These are phyloP conservation scores for Ophion ventricosus DNA, from an alignment of 2,888 invertebrate species.

Conservation along the genomic window DNA sequence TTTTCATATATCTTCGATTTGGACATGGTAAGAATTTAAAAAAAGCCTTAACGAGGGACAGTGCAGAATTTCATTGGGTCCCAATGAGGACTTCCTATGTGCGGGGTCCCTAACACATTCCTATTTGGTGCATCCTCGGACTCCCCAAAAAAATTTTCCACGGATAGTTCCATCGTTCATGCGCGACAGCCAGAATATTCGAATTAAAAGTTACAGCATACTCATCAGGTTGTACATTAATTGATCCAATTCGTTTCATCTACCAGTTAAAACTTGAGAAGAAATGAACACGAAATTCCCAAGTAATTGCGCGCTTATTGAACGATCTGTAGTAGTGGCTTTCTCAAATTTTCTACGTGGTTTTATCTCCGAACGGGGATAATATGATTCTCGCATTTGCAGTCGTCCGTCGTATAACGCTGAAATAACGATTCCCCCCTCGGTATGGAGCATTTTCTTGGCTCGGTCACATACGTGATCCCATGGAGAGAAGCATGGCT, in stretches of 20 bases:
- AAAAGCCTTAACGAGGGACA: too few species aligned
- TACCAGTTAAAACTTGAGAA: neutral
- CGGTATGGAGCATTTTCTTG: constrained; percentile 28
- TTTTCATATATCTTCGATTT: too few species aligned
- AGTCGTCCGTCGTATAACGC: constrained; percentile 24
- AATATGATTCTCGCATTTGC: constrained; percentile 52
- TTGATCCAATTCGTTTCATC: too few species aligned
- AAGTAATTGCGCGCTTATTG: neutral
- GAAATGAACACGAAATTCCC: neutral
- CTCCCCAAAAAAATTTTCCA: too few species aligned
- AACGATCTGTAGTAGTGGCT: neutral
- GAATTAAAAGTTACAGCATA: neutral
- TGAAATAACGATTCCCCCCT: constrained; percentile 45
- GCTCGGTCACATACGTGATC: constrained; percentile 48
- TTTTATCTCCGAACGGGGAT: neutral
- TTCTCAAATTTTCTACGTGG: constrained; percentile 12
- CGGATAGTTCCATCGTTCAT: too few species aligned
- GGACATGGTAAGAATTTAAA: too few species aligned
- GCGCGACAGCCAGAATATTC: too few species aligned
- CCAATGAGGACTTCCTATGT: too few species aligned
- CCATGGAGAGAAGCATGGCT: neutral
- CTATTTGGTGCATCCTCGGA: too few species aligned
- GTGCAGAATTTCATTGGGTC: too few species aligned
- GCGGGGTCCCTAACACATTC: too few species aligned
- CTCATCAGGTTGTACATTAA: neutral